Percentiles rank a stretch among this genome's conserved stretches.
Conservation (phyloP, 2,888 invertebrate species). For the Actias luna region DNA sequence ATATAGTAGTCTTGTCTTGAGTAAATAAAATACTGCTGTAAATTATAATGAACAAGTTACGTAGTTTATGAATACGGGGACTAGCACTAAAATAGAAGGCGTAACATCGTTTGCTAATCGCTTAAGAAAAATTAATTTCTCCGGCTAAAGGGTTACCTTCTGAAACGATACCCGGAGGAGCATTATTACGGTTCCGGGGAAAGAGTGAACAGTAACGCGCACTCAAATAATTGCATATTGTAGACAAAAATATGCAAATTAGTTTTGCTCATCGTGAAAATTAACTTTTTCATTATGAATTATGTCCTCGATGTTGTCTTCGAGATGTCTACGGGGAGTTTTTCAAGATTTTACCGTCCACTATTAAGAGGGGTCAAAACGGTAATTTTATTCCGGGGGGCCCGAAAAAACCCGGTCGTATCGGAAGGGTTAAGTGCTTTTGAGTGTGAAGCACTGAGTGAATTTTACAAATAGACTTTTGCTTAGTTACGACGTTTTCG, state of each 20-base stretch:
- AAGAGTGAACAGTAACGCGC: constrained; percentile 58
- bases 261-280: constrained; percentile 66
- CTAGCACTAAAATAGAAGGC: constrained; percentile 56
- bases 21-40: background rate
- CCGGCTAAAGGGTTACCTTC: constrained; percentile 67
- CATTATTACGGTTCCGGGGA: constrained; percentile 52
- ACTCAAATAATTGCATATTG: constrained; percentile 72
- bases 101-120: constrained; percentile 71
- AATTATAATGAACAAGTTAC: background rate
- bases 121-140: constrained; percentile 78
- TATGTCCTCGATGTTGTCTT: constrained; percentile 76
- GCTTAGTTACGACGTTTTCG: constrained; percentile 1
- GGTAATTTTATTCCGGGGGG: constrained; percentile 50
- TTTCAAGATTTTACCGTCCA: constrained; percentile 72
- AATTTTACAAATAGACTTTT: constrained; percentile 27
- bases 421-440: constrained; percentile 49
- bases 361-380: constrained; percentile 35
- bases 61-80: constrained; percentile 34
- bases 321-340: constrained; percentile 71
- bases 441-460: constrained; percentile 28
- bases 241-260: constrained; percentile 79
- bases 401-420: constrained; percentile 38
- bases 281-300: constrained; percentile 82
- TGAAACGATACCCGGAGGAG: constrained; percentile 67
- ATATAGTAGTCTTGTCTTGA: background rate